phyloP scores from a whole-genome alignment of 1,140 invertebrate genomes.

The Andricus grossulariae region DNA sequence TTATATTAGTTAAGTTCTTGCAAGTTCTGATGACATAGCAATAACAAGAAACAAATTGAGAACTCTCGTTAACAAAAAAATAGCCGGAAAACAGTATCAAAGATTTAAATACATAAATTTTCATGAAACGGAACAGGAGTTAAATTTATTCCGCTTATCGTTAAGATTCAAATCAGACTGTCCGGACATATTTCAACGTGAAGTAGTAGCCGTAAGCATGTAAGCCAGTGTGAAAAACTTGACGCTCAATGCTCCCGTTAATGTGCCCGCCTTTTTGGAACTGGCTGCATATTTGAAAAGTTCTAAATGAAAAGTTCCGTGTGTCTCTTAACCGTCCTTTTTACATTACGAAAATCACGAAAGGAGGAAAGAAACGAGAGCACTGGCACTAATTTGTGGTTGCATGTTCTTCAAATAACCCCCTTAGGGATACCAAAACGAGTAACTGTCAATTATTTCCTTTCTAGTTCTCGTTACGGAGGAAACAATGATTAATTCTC shows the following conservation, averaged over 20 bases:
- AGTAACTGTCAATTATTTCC: constrained; percentile 19
- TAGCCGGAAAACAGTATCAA: neutral
- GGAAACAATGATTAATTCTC: constrained; percentile 22
- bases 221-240: neutral
- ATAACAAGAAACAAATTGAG: neutral
- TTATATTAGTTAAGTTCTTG: too few relatives aligned
- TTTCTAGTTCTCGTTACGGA: constrained; percentile 26
- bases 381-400: constrained; percentile 16
- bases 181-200: constrained; percentile 17
- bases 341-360: neutral
- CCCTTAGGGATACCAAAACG: constrained; percentile 16
- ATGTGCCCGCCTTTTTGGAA: constrained; percentile 4
- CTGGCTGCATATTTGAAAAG: neutral
- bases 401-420: constrained; percentile 14
- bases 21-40: too few relatives aligned
- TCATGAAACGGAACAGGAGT: constrained; percentile 12
- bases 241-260: constrained; percentile 2
- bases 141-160: constrained; percentile 22
- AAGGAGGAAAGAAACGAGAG: constrained; percentile 3
- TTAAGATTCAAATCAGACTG: constrained; percentile 8
- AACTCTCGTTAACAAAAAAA: neutral
- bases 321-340: neutral
- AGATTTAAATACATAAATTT: constrained; percentile 19
- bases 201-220: constrained; percentile 8
- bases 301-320: neutral